phyloP scores from a whole-genome alignment of 2,113 vertebrate genomes.

The Atlantisia rogersi region DNA sequence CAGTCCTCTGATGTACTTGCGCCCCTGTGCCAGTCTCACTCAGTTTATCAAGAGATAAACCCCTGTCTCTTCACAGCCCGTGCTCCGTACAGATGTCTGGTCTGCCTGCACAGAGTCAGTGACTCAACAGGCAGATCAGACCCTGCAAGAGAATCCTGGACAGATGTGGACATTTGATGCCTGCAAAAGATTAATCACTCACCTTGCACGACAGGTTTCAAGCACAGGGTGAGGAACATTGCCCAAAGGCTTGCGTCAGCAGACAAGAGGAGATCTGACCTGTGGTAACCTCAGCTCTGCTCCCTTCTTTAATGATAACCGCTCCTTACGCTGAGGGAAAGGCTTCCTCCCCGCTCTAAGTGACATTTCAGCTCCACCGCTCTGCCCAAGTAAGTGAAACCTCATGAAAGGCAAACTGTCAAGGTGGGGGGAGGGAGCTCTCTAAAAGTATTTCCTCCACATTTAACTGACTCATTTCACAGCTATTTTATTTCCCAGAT shows the following conservation, averaged over 20 bases:
- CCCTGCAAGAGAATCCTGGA: not conserved
- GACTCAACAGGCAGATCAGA: not conserved
- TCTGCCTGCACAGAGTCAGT: accelerated
- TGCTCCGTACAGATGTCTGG: not conserved
- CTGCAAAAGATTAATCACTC: accelerated
- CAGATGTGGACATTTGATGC: not conserved
- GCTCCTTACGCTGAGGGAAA: not conserved
- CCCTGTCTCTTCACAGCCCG: accelerated
- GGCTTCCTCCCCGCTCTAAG: not conserved
- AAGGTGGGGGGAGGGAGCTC: not conserved
- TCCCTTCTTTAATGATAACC: not conserved
- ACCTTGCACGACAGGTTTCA: not conserved
- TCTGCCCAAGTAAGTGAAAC: not conserved
- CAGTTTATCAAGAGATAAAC: not conserved
- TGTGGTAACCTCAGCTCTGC: not conserved
- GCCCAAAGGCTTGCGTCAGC: not conserved
- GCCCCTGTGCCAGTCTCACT: accelerated
- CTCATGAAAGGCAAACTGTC: not conserved
- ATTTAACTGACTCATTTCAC: not conserved
- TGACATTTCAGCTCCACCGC: not conserved
- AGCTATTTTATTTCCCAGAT: not conserved
- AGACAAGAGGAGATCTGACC: not conserved
- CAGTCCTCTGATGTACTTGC: not conserved
- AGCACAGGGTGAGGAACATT: not conserved
- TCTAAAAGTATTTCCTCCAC: not conserved